phyloP scores from a whole-genome alignment of 1,140 invertebrate genomes.

The Lasioglossum albipes region DNA sequence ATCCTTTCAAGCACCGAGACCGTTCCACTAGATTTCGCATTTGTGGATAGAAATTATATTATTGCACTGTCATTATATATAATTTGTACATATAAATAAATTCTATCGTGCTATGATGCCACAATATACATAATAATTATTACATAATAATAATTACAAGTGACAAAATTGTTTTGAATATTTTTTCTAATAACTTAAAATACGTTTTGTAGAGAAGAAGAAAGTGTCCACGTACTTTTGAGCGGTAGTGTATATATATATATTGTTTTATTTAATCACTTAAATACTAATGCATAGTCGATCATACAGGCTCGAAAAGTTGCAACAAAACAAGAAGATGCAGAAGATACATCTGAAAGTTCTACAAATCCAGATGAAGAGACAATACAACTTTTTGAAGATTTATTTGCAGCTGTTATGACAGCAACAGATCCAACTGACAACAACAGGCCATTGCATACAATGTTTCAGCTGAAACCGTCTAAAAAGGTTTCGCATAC shows the following conservation, averaged over 20 bases:
- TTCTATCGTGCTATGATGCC: no score
- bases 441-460: constrained; percentile 90
- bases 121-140: no score
- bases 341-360: constrained; percentile 85
- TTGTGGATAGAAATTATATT: no score
- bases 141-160: no score
- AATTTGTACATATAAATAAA: no score
- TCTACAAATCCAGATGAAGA: constrained; percentile 88
- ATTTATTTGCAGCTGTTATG: constrained; percentile 91
- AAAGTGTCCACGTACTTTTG: no score
- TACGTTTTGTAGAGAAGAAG: no score
- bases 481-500: constrained; percentile 84
- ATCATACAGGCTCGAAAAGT: constrained; percentile 75
- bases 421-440: constrained; percentile 87
- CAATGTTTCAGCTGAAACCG: constrained; percentile 93
- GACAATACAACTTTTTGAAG: constrained; percentile 85
- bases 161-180: no score
- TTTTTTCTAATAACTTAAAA: no score
- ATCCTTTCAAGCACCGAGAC: no score
- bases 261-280: constrained; percentile 3
- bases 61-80: no score
- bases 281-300: neutral
- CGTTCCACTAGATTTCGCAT: no score
- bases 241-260: constrained; percentile 1
- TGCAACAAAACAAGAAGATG: constrained; percentile 79